Evolutionary conservation across 1,140 invertebrate genomes (phyloP).

Genomic region (Drosophila trapezifrons): DNA sequence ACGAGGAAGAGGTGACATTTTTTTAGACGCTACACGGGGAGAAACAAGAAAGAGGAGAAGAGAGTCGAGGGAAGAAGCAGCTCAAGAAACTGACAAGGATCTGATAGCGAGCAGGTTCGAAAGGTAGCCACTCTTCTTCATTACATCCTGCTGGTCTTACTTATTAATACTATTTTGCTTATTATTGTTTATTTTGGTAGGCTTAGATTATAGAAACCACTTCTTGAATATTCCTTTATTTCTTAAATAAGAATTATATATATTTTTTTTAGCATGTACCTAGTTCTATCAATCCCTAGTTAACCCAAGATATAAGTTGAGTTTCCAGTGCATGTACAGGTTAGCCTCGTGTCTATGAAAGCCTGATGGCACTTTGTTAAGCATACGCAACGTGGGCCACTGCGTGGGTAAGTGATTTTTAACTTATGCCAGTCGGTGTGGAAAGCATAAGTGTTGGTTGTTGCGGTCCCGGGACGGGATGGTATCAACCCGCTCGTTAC

Average conservation of each 20-base stretch:
- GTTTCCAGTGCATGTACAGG: slow-evolving; percentile 1
- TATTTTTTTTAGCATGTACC: too few relatives aligned
- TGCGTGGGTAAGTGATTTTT: slow-evolving; percentile 58
- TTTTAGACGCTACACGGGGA: slow-evolving; percentile 28
- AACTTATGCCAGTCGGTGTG: slow-evolving; percentile 59
- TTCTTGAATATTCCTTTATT: too few relatives aligned
- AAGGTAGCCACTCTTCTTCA: too few relatives aligned
- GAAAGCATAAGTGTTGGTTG: slow-evolving; percentile 28
- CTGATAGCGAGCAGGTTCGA: too few relatives aligned
- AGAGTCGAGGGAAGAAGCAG: not conserved
- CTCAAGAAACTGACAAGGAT: not conserved
- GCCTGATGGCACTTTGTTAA: slow-evolving; percentile 47
- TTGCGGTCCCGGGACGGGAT: not conserved
- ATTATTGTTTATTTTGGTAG: too few relatives aligned
- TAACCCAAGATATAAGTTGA: too few relatives aligned
- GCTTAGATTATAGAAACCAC: too few relatives aligned
- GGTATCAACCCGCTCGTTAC: slow-evolving; percentile 3
- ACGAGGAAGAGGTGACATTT: slow-evolving; percentile 37
- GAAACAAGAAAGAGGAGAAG: not conserved
- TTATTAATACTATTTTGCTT: too few relatives aligned
- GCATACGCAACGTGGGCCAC: slow-evolving; percentile 45
- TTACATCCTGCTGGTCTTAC: too few relatives aligned
- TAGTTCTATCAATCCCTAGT: too few relatives aligned
- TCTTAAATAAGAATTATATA: too few relatives aligned
- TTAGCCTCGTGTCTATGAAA: slow-evolving; percentile 8